These are phyloP conservation scores for Psittacula echo DNA, from an alignment of 2,797 vertebrate species.

Conservation along the genomic window DNA sequence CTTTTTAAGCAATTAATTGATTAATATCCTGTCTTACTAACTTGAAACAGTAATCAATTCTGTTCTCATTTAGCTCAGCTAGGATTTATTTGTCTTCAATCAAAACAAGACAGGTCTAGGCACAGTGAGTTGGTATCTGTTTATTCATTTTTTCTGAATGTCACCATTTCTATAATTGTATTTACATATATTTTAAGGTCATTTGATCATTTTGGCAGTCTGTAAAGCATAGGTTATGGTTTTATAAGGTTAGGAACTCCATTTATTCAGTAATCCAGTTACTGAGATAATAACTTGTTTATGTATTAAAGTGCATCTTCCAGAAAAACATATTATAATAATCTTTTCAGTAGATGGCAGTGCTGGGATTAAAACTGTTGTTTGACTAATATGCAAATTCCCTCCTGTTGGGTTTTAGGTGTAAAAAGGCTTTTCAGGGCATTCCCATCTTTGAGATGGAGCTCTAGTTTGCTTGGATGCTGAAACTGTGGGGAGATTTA, in stretches of 20 bases:
- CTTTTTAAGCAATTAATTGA: neutral
- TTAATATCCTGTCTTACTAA: neutral
- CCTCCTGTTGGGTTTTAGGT: conserved; percentile 60
- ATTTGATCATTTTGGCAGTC: conserved; percentile 4
- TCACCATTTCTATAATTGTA: neutral
- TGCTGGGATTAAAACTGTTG: conserved; percentile 74
- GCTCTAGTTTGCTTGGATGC: neutral
- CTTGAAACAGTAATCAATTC: neutral
- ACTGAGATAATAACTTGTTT: conserved; percentile 27
- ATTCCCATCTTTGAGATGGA: conserved; percentile 7
- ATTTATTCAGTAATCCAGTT: conserved; percentile 15
- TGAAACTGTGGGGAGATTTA: neutral
- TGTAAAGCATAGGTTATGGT: neutral
- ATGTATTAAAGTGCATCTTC: neutral
- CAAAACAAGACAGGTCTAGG: neutral
- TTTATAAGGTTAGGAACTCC: neutral
- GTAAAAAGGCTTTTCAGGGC: conserved; percentile 8
- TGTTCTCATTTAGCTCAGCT: neutral
- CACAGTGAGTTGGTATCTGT: neutral
- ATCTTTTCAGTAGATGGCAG: conserved; percentile 81
- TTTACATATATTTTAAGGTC: conserved; percentile 20
- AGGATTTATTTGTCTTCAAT: neutral
- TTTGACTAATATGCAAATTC: conserved; percentile 75
- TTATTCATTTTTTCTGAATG: neutral
- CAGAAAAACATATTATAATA: conserved; percentile 20